Base-by-base conservation (phyloP, 2,888 invertebrate species). In the Ariolimax columbianus region DNA sequence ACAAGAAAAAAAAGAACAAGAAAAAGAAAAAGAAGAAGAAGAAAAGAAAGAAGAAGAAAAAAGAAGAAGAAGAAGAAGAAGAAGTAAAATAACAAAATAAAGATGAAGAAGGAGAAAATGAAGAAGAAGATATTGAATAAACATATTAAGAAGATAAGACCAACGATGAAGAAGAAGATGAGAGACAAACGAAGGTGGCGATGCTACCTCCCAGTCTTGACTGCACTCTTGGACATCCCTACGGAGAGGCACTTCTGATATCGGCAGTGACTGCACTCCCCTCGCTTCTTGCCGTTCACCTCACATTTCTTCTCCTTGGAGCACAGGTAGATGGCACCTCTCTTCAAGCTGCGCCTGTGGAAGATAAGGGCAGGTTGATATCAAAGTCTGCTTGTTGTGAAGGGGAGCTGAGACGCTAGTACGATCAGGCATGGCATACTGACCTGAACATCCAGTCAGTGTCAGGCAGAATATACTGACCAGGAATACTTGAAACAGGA, bases 271-370 rank as follows among this genome's bases (percentile, higher is more conserved):
- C 77, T 70, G 11, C 77, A 80, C 36, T 66, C 75, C 1, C 63
- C 63, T 36, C 81, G n/a, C 30, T 77, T 77, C 59, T 63, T 66
- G 23, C 75, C 75, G 11, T 17, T 43, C 33, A 91, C 89, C 36
- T 87, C 86, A 87, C 91, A 91, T 38, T 86, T 83, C 40, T 87
- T 88, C 30, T 88, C 85, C 19, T 90, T 90, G 26, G 81, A 75
- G 87, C 92, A 93, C 82, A 89, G 88, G 83, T 92, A 93, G 30
- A 88, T 87, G 23, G 87, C 88, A n/a, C 90, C 89, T 55, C 91
- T 89, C 80, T 91, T 90, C 59, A 92, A 85, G 86, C 91, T 91
- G 43, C 93, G 86, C 26, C 93, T 88, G 89, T 92, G 92, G 87
- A 92, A 23, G 19, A 55, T n/a, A n/a, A n/a, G n/a, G n/a, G n/a